phyloP scores from a whole-genome alignment of 2,797 vertebrate species.

The Salmo trutta region DNA sequence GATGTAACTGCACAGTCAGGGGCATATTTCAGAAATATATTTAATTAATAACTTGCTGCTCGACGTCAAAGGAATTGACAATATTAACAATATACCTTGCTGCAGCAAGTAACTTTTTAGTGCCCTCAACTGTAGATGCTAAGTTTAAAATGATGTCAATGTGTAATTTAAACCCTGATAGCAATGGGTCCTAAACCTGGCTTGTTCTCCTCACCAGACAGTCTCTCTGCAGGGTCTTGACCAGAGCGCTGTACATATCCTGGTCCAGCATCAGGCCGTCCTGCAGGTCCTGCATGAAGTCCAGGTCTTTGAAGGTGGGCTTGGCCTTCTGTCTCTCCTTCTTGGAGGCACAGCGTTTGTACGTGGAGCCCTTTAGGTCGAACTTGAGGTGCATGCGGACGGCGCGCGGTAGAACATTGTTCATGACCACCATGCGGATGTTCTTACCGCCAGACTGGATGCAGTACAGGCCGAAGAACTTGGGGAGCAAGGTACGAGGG shows the following conservation, averaged over 20 bases:
- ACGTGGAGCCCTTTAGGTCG: conserved; percentile 96
- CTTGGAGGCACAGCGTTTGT: conserved; percentile 93
- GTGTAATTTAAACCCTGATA: background rate
- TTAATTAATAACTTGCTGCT: background rate
- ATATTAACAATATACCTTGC: background rate
- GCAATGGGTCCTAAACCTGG: too few relatives aligned
- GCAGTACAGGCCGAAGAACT: conserved; percentile 97
- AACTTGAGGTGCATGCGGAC: conserved; percentile 98
- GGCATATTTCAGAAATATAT: background rate
- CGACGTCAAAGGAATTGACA: background rate
- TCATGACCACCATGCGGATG: conserved; percentile 97
- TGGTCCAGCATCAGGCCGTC: conserved; percentile 92
- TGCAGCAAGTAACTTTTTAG: background rate
- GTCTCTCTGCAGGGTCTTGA: conserved; percentile 94
- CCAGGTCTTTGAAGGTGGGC: conserved; percentile 96
- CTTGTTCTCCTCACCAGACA: conserved; percentile 85
- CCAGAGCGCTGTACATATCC: conserved; percentile 90
- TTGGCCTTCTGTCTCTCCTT: conserved; percentile 93
- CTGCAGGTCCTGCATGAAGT: conserved; percentile 93
- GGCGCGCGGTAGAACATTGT: conserved; percentile 92
- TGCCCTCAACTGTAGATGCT: too few relatives aligned
- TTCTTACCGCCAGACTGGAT: conserved; percentile 97
- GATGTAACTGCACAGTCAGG: background rate
- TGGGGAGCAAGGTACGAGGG: conserved; percentile 93
- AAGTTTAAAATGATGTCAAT: background rate